A percentile compares a stretch with the other conserved stretches of the same genome.
Evolutionary conservation across 2,113 vertebrate genomes (phyloP).

Genomic region (Pristiophorus japonicus): DNA sequence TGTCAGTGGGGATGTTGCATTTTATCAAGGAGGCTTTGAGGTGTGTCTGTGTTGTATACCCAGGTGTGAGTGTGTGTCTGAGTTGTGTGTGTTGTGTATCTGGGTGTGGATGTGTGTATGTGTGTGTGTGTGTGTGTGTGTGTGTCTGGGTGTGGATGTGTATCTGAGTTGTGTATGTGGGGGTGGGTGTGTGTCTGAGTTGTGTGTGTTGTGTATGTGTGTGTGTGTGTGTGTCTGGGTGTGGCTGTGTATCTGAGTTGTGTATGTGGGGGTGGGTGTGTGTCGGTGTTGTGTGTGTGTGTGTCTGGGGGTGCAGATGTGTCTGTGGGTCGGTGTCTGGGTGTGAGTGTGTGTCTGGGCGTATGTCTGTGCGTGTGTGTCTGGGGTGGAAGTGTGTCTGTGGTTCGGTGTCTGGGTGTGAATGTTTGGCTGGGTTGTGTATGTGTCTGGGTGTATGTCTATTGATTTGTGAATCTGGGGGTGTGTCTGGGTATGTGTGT

Average conservation of each 20-base stretch:
- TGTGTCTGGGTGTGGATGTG: background rate
- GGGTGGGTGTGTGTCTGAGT: no score
- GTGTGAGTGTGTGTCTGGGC: background rate
- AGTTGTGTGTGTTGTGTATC: background rate
- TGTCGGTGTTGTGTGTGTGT: no score
- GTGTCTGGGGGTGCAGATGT: background rate
- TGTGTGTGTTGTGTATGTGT: background rate
- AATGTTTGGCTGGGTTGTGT: no score
- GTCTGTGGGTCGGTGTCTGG: background rate
- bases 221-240: background rate
- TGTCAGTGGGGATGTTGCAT: no score
- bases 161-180: no score
- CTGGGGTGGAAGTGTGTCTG: no score
- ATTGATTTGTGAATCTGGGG: background rate
- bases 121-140: background rate
- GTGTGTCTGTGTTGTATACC: no score
- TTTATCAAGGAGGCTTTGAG: no score
- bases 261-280: no score
- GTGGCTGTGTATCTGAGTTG: background rate
- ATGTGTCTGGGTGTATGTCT: background rate
- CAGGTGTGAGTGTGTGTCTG: no score
- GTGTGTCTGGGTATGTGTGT: no score
- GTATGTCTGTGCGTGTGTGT: background rate
- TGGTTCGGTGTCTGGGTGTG: background rate
- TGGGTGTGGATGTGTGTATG: background rate